These are phyloP conservation scores for Squalus acanthias DNA, from an alignment of 2,797 vertebrate genomes.

Conservation along the genomic window DNA sequence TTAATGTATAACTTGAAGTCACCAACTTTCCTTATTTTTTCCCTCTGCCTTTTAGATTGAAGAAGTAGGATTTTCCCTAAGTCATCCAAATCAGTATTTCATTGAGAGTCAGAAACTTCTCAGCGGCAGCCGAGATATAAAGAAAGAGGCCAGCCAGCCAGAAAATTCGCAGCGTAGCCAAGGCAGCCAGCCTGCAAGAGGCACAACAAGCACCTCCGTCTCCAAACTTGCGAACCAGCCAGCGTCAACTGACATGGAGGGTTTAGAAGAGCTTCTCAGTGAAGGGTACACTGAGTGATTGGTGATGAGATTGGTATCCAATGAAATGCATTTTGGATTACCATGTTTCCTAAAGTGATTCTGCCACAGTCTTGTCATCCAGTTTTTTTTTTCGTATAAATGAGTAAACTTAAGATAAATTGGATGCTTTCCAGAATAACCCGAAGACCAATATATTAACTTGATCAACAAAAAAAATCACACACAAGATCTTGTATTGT, in stretches of 20 bases:
- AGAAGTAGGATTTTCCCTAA: constrained; percentile 82
- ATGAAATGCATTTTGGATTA: not conserved
- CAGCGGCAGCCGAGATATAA: constrained; percentile 68
- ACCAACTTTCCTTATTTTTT: constrained; percentile 45
- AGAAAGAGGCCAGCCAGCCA: constrained; percentile 58
- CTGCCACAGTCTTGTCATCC: not conserved
- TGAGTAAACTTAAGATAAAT: not conserved
- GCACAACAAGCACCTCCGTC: constrained; percentile 8
- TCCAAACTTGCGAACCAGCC: constrained; percentile 44
- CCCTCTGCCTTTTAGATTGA: constrained; percentile 63
- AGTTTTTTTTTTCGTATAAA: not conserved
- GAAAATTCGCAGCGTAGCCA: constrained; percentile 52
- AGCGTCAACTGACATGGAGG: constrained; percentile 59
- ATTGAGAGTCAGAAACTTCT: constrained; percentile 81
- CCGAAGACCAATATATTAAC: not conserved
- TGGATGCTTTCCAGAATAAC: not conserved
- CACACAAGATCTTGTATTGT: constrained; percentile 34
- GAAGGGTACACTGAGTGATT: constrained; percentile 40
- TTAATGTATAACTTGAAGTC: no score
- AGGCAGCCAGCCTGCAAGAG: constrained; percentile 45
- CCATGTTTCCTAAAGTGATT: not conserved
- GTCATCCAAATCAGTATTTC: constrained; percentile 96
- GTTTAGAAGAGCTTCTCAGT: constrained; percentile 74
- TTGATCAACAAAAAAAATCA: constrained; percentile 26
- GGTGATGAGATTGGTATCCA: not conserved